Conservation (phyloP, 2,113 vertebrate species). For the Acanthochromis polyacanthus region DNA sequence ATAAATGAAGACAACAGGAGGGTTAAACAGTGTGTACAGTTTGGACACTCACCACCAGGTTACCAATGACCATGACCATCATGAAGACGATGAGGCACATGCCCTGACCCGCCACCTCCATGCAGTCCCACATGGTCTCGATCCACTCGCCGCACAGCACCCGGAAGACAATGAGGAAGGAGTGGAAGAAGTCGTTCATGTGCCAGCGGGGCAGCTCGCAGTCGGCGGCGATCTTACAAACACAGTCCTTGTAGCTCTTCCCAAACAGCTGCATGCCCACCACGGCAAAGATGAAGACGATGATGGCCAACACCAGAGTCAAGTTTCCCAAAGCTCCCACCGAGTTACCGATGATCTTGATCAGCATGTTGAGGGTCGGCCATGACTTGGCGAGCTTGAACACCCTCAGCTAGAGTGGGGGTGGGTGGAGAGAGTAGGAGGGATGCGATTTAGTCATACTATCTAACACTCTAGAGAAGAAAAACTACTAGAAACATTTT, state of each 20-base stretch:
- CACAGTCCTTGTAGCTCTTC: constrained; percentile 98
- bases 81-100: constrained; percentile 99
- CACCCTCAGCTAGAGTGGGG: constrained; percentile 89
- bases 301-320: constrained; percentile 98
- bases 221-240: constrained; percentile 92
- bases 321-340: constrained; percentile 98
- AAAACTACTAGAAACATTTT: constrained; percentile 16
- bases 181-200: constrained; percentile 99
- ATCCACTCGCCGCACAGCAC: constrained; percentile 99
- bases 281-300: constrained; percentile 99
- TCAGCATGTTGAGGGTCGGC: constrained; percentile 99
- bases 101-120: constrained; percentile 97
- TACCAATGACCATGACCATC: constrained; percentile 99
- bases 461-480: not conserved
- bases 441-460: constrained; percentile 21
- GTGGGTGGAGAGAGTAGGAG: constrained; percentile 25
- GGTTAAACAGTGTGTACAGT: too few relatives aligned
- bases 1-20: too few relatives aligned
- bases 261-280: constrained; percentile 99
- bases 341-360: constrained; percentile 99
- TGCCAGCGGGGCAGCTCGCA: constrained; percentile 97
- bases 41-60: constrained; percentile 94
- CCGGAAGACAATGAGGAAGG: constrained; percentile 98
- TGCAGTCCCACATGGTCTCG: constrained; percentile 99
- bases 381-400: constrained; percentile 99